A percentile compares a stretch with the other conserved stretches of the same genome.
Conservation (phyloP, 2,888 invertebrate species). For the Aproaerema taeniolella region DNA sequence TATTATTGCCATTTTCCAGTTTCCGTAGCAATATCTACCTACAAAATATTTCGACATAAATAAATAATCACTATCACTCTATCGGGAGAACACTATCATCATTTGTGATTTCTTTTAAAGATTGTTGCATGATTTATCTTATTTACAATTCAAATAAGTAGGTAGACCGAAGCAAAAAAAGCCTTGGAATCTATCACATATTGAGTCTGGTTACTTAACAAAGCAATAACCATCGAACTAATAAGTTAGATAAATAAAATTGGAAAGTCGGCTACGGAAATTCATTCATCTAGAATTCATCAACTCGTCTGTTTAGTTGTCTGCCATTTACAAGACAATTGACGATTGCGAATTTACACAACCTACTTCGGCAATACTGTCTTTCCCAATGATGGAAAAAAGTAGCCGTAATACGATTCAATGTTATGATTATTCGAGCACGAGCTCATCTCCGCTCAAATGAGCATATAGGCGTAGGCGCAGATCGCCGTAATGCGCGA, state of each 20-base stretch:
- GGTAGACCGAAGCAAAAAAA: conserved; percentile 50
- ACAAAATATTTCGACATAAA: conserved; percentile 41
- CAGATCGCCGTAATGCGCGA: conserved; percentile 51
- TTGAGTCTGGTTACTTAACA: conserved; percentile 54
- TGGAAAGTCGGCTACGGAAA: conserved; percentile 7
- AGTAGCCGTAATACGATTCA: conserved; percentile 45
- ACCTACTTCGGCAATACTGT: too few species aligned
- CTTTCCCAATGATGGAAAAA: conserved; percentile 46
- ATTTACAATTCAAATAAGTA: conserved; percentile 58
- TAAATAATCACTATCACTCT: conserved; percentile 43
- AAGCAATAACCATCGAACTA: conserved; percentile 67
- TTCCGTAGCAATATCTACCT: conserved; percentile 33
- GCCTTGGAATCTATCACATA: conserved; percentile 69
- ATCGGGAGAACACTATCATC: conserved; percentile 45
- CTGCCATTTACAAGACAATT: too few species aligned
- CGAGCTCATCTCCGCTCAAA: conserved; percentile 64
- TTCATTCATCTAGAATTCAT: too few species aligned
- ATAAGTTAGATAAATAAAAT: conserved; percentile 43
- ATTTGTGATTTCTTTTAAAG: conserved; percentile 45
- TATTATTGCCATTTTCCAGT: conserved; percentile 70
- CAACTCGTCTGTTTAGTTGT: too few species aligned
- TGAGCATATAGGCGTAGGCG: conserved; percentile 65
- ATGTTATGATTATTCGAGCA: conserved; percentile 65
- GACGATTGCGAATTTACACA: too few species aligned
- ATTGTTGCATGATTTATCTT: conserved; percentile 61